phyloP scores from a whole-genome alignment of 2,888 invertebrate genomes.

The Disparrhopalites patrizii region DNA sequence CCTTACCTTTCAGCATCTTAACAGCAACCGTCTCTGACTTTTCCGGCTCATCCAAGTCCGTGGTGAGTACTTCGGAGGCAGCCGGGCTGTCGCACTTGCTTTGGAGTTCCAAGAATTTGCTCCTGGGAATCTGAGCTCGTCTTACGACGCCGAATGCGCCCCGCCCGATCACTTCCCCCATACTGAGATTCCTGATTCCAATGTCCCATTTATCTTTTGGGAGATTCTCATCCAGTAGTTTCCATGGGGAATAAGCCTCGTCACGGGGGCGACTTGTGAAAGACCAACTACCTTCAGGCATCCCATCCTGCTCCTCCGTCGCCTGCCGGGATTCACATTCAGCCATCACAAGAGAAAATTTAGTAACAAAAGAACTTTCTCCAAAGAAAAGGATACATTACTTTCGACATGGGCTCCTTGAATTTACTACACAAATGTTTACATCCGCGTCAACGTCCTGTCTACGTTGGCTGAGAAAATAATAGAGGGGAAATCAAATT shows the following conservation, averaged over 20 bases:
- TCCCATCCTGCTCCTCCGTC: conserved; percentile 46
- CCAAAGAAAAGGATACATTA: too few relatives aligned
- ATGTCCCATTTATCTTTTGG: conserved; percentile 64
- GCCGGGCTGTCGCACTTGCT: conserved; percentile 20
- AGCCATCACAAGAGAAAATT: too few relatives aligned
- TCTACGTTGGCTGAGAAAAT: too few relatives aligned
- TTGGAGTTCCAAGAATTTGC: conserved; percentile 30
- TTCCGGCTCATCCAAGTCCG: conserved; percentile 22
- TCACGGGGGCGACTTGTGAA: conserved; percentile 45
- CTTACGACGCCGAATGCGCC: conserved; percentile 83
- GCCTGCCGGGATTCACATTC: too few relatives aligned
- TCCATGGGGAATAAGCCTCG: conserved; percentile 40
- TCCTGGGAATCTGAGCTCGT: conserved; percentile 38
- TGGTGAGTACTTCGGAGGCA: background rate
- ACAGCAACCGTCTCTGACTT: conserved; percentile 62
- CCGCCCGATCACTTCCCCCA: conserved; percentile 70
- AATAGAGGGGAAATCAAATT: too few relatives aligned
- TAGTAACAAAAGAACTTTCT: too few relatives aligned
- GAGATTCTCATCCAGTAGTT: conserved; percentile 39
- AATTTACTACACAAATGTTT: too few relatives aligned
- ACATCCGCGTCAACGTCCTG: too few relatives aligned
- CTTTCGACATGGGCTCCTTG: too few relatives aligned
- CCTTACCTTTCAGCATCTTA: conserved; percentile 82
- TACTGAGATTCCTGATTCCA: conserved; percentile 58
- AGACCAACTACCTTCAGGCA: conserved; percentile 43